phyloP scores from a whole-genome alignment of 1,140 invertebrate species.

The Oryzaephilus surinamensis region DNA sequence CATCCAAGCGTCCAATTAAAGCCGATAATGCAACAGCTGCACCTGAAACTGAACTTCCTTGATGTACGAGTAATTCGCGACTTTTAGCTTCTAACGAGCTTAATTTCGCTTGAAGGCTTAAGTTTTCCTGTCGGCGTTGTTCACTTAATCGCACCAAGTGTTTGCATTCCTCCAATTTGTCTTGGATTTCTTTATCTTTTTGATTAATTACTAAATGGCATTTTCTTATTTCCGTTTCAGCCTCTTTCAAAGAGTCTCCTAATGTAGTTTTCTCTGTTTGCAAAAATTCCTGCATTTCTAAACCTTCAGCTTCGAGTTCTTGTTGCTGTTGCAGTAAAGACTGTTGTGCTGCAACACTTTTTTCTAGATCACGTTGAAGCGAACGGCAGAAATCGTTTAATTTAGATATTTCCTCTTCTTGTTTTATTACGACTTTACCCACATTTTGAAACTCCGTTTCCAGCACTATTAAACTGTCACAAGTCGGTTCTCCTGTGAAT shows the following conservation, averaged over 20 bases:
- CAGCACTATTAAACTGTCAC: slow-evolving; percentile 59
- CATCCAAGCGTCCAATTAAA: slow-evolving; percentile 55
- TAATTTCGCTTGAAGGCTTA: slow-evolving; percentile 53
- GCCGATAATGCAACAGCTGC: slow-evolving; percentile 60
- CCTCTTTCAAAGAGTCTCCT: slow-evolving; percentile 60
- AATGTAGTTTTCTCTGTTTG: slow-evolving; percentile 63
- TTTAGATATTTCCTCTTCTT: slow-evolving; percentile 65
- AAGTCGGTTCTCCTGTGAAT: slow-evolving; percentile 42
- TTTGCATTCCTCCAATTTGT: slow-evolving; percentile 63
- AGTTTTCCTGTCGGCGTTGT: slow-evolving; percentile 61
- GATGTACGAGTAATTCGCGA: slow-evolving; percentile 52
- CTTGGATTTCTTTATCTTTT: slow-evolving; percentile 43
- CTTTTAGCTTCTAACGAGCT: slow-evolving; percentile 50
- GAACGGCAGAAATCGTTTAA: slow-evolving; percentile 54
- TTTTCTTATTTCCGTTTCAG: slow-evolving; percentile 51
- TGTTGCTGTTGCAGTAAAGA: slow-evolving; percentile 57
- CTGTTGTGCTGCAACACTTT: slow-evolving; percentile 53
- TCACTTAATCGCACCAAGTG: slow-evolving; percentile 65
- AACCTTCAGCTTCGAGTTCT: slow-evolving; percentile 56
- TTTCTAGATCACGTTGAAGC: slow-evolving; percentile 56
- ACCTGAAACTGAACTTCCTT: slow-evolving; percentile 58
- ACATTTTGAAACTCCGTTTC: slow-evolving; percentile 64
- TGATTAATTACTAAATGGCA: slow-evolving; percentile 38
- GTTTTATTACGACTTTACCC: slow-evolving; percentile 58
- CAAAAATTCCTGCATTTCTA: slow-evolving; percentile 66